phyloP scores from a whole-genome alignment of 1,140 invertebrate genomes.

The Lepidurus packardi region DNA sequence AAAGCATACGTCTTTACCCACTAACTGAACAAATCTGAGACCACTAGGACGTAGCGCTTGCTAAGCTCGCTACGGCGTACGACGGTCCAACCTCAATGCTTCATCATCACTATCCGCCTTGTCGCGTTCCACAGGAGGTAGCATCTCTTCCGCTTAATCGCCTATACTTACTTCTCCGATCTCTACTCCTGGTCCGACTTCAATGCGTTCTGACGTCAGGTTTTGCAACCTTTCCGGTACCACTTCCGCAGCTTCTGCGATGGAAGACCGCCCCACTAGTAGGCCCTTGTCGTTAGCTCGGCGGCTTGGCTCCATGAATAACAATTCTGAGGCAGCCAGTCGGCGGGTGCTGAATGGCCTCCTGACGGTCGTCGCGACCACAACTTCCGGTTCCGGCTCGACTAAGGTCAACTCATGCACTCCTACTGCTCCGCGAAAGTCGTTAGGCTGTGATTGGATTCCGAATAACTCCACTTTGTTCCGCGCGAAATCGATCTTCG shows the following conservation, averaged over 20 bases:
- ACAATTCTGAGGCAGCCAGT: neutral
- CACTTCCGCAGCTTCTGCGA: neutral
- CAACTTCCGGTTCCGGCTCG: neutral
- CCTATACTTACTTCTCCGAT: neutral
- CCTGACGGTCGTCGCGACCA: neutral
- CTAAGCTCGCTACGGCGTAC: too few relatives aligned
- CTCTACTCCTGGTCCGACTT: neutral
- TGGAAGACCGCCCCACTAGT: neutral
- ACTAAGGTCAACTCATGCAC: neutral
- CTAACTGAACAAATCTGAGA: too few relatives aligned
- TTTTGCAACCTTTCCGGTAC: neutral
- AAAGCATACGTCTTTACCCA: too few relatives aligned
- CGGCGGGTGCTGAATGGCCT: neutral
- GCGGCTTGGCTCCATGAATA: neutral
- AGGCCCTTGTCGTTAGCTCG: neutral
- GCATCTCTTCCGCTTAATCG: neutral
- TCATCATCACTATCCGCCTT: neutral
- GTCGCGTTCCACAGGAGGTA: neutral
- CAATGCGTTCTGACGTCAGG: neutral
- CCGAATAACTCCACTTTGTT: neutral
- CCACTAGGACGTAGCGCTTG: too few relatives aligned
- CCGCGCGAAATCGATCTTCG: neutral
- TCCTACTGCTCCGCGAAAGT: neutral
- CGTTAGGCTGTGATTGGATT: neutral
- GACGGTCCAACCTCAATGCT: neutral